Evolutionary conservation across 2,888 invertebrate genomes (phyloP), one percentile per base, ranked within the genome.

Genomic region (Caprella mutica): DNA sequence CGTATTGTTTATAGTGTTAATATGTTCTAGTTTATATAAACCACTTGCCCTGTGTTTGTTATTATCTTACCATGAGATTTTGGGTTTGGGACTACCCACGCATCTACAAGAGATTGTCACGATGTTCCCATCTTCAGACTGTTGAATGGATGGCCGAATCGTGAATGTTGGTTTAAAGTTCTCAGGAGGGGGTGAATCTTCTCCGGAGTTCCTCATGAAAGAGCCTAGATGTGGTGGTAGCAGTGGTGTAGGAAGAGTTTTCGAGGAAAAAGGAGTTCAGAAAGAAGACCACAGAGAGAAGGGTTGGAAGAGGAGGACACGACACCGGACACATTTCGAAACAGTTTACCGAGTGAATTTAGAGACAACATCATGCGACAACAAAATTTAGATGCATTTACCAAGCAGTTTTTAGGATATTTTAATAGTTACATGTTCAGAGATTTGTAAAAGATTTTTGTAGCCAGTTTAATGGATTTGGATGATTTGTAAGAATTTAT

Each of bases 141-240:
- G 96, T 78, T 89, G 84, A 76, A 96, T 93, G 73, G 91, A 83
- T 65, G 96, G 96, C 77, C 94, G 84, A 81, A 94, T 93, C 72
- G 94, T 93, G 79, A 96, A 97, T 69, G 92, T 91, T 69, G 97
- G 96, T 78, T 91, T 93, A 77, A 89, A 86, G 75, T 85, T 89
- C 76, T 89, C 87, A 70, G 90, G 90, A 73, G 89, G 85, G 70
- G 89, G 87, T 74, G 89, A 89, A 79, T 91, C 91, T 78, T 92
- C 91, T 86, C 91, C 91, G 90, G 61, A 52, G 60, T 43, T 54
- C 55, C 55, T 60, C 64, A 64, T 64, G 60, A 64, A 64, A 60
- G 64, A 64, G 52, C 60, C 64, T 64, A 56, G 50, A 52, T 43
- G 33, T 35, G 35, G 38, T 42, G 19, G 19, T 26, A 35, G 26